These are phyloP conservation scores for Tympanoctomys barrerae DNA, from an alignment of 2,797 vertebrate genomes.

Conservation along the genomic window DNA sequence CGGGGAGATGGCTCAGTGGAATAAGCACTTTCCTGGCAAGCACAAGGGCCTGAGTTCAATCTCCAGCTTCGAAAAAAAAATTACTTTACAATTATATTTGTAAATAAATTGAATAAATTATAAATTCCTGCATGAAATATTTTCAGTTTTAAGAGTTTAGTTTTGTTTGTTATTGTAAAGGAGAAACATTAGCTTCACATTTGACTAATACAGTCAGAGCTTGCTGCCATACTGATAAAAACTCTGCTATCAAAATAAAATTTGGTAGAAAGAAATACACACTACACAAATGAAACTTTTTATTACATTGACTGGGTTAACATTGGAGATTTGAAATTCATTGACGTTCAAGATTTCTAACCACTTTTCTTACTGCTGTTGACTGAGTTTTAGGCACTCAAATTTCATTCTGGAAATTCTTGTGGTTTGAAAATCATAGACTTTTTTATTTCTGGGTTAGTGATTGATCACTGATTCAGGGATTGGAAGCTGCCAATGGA, in stretches of 20 bases:
- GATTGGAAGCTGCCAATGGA: slow-evolving; percentile 43
- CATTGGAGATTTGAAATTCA: slow-evolving; percentile 3
- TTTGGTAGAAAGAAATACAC: not conserved
- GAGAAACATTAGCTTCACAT: not conserved
- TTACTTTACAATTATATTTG: not conserved
- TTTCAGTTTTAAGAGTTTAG: not conserved
- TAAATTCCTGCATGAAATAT: not conserved
- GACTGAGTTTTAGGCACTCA: not conserved
- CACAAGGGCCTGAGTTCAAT: too few relatives aligned
- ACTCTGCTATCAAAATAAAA: slow-evolving; percentile 5
- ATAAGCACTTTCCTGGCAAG: too few relatives aligned
- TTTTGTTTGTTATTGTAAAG: not conserved
- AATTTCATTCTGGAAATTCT: slow-evolving; percentile 23
- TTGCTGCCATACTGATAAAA: not conserved
- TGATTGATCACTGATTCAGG: not conserved
- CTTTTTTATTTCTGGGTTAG: slow-evolving; percentile 19
- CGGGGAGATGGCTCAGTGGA: too few relatives aligned
- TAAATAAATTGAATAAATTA: slow-evolving; percentile 7
- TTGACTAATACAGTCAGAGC: not conserved
- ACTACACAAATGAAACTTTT: not conserved
- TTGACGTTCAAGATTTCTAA: not conserved
- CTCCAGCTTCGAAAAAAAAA: too few relatives aligned
- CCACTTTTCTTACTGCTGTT: not conserved
- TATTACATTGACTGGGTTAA: not conserved
- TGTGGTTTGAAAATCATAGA: slow-evolving; percentile 10